Conservation (phyloP, 1,140 invertebrate species). For the Wiebesia pumilae region DNA sequence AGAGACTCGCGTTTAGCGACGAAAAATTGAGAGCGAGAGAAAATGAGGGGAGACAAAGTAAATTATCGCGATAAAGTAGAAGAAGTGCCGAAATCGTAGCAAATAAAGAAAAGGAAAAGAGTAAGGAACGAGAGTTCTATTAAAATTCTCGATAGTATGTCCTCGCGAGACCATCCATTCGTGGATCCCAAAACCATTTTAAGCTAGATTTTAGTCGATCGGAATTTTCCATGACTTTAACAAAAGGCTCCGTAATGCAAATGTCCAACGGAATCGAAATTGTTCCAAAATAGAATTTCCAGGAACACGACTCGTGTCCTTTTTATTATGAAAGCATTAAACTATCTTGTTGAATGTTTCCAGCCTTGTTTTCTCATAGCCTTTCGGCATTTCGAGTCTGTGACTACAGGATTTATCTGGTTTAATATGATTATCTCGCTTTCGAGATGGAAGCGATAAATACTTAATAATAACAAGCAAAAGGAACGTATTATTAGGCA, state of each 20-base stretch:
- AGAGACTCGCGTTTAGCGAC: constrained; percentile 46
- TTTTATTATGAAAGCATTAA: neutral
- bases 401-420: too few relatives aligned
- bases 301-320: neutral
- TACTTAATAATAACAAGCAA: too few relatives aligned
- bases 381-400: too few relatives aligned
- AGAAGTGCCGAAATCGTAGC: constrained; percentile 1
- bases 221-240: constrained; percentile 58
- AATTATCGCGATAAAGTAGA: constrained; percentile 15
- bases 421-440: too few relatives aligned
- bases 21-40: constrained; percentile 42
- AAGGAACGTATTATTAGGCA: too few relatives aligned
- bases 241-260: constrained; percentile 47
- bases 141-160: constrained; percentile 21
- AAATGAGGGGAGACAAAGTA: constrained; percentile 30
- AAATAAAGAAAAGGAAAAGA: neutral
- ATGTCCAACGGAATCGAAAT: constrained; percentile 63
- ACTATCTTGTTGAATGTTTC: neutral
- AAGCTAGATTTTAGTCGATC: constrained; percentile 60
- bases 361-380: neutral
- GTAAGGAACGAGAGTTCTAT: constrained; percentile 10
- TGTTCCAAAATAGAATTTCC: constrained; percentile 53
- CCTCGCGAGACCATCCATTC: constrained; percentile 12
- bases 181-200: constrained; percentile 52
- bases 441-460: too few relatives aligned